These are phyloP conservation scores for Telenomus remus DNA, from an alignment of 1,140 invertebrate genomes.

Conservation along the genomic window DNA sequence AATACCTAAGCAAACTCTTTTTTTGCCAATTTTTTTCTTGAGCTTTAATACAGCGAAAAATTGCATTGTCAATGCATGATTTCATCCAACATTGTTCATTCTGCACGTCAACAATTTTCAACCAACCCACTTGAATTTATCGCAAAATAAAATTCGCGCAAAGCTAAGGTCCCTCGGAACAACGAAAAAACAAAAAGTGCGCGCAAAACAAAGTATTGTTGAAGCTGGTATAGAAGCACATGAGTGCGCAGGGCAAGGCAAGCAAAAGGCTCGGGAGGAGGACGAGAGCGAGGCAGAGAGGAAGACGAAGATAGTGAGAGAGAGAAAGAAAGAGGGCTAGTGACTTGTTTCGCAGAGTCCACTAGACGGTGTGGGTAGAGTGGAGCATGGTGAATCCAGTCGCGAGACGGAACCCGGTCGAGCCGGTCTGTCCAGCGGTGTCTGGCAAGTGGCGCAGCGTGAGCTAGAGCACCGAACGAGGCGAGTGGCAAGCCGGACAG, in stretches of 20 bases:
- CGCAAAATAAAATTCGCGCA: constrained; percentile 12
- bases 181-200: too few relatives aligned
- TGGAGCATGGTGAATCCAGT: constrained; percentile 21
- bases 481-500: background rate
- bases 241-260: constrained; percentile 30
- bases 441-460: constrained; percentile 10
- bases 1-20: too few relatives aligned
- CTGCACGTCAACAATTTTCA: too few relatives aligned
- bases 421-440: constrained; percentile 34
- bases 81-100: too few relatives aligned
- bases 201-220: constrained; percentile 3
- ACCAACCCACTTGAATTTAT: too few relatives aligned
- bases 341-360: constrained; percentile 15
- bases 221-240: constrained; percentile 4
- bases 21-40: too few relatives aligned
- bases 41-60: too few relatives aligned
- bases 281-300: too few relatives aligned
- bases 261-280: too few relatives aligned
- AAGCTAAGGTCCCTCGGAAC: too few relatives aligned
- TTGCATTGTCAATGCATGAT: too few relatives aligned
- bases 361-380: constrained; percentile 7
- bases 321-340: constrained; percentile 5
- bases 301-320: too few relatives aligned
- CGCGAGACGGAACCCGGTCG: constrained; percentile 31
- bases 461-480: background rate